Conservation (phyloP, 2,797 vertebrate genomes). For the Parauchenoglanis punctatus region DNA sequence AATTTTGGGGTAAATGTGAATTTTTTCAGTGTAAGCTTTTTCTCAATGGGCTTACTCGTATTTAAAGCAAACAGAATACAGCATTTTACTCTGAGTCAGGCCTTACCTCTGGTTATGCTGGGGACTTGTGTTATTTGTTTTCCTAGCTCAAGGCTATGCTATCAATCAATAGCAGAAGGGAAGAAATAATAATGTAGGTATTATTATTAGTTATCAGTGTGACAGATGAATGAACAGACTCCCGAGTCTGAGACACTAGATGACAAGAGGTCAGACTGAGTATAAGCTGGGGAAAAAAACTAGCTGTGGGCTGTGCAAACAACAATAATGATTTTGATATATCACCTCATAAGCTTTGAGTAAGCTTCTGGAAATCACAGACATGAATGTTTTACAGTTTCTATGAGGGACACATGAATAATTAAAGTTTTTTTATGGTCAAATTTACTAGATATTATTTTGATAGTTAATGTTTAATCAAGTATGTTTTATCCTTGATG, state of each 20-base stretch:
- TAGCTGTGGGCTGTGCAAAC: constrained; percentile 22
- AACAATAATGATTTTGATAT: constrained; percentile 21
- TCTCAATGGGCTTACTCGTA: constrained; percentile 58
- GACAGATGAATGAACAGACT: constrained; percentile 62
- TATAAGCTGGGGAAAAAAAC: not conserved
- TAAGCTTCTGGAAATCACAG: too few species aligned
- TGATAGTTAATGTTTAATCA: not conserved
- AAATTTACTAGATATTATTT: not conserved
- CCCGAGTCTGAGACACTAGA: constrained; percentile 33
- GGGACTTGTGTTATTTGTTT: constrained; percentile 65
- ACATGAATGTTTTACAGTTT: not conserved
- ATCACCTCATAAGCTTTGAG: not conserved
- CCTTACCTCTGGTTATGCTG: constrained; percentile 56
- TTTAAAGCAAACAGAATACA: constrained; percentile 66
- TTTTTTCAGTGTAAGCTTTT: constrained; percentile 35
- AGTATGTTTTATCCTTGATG: not conserved
- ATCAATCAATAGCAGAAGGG: constrained; percentile 68
- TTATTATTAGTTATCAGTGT: constrained; percentile 58
- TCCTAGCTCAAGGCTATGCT: constrained; percentile 63
- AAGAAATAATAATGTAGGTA: constrained; percentile 60
- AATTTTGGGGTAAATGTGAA: not conserved
- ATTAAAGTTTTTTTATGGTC: not conserved
- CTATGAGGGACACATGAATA: not conserved
- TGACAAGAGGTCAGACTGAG: constrained; percentile 18
- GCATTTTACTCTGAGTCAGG: constrained; percentile 58